Evolutionary conservation across 2,113 vertebrate species (phyloP), one percentile per base, ranked within the genome.

Genomic region (Syngnathus floridae): DNA sequence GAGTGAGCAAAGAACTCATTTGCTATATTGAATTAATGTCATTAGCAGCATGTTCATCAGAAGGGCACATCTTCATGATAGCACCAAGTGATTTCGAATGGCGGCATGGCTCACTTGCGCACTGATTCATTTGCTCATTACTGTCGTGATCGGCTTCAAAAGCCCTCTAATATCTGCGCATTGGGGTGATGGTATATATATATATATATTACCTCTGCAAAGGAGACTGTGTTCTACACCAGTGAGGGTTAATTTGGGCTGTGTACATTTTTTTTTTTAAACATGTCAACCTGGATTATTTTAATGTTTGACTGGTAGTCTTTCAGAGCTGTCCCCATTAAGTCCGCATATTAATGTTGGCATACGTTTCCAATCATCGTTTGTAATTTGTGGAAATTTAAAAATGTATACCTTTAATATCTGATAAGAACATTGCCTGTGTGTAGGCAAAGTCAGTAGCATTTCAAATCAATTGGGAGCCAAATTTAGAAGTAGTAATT

Each of bases 1-100:
- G 59, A 61, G 38, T 61, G 40, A 61, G 59, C 59, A 61, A 61
- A 61, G 59, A 43, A 43, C 59, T 43, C 59, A 61, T 61, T 61
- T 43, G 21, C 38, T 41, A 43, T 43, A 61, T 61, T 61, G 59
- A 61, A 61, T 61, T 61, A 61, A 61, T 61, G 59, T 61, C 12
- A 43, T 61, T 61, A 61, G 40, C 59, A 26, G 38, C 38, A 22
- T 43, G 40, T 45, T 61, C 59, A 61, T 61, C 59, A 61, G 45
- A 61, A 61, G 59, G 59, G 38, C 59, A 43, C n/a, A 43, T 61
- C n/a, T 61, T 61, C 59, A 61, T 16, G 59, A 43, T 43, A 26
- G 38, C 59, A 13, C 59, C 22, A 40, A 61, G 40, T 61, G 59
- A 61, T 61, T 26, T 26, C 38, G 59, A 61, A 61, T 43, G 59